Conservation (phyloP, 2,888 invertebrate genomes). For the Sarcophaga subvicina region DNA sequence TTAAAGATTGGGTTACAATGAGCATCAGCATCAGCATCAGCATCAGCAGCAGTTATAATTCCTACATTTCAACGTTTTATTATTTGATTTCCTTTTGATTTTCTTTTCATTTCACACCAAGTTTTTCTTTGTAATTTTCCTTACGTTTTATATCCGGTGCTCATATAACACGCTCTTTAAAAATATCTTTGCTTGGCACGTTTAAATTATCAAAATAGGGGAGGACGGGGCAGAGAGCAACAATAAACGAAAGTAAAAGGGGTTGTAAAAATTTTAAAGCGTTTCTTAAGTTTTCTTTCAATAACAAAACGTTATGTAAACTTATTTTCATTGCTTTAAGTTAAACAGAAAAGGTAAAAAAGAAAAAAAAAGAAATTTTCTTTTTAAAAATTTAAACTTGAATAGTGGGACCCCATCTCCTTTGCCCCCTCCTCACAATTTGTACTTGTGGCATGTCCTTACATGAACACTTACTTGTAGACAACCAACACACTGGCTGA, state of each 20-base stretch:
- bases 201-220: conserved; percentile 40
- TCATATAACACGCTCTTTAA: conserved; percentile 57
- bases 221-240: background rate
- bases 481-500: background rate
- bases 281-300: conserved; percentile 25
- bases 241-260: conserved; percentile 55
- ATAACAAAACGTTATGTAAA: no score
- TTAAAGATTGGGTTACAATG: conserved; percentile 57
- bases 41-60: conserved; percentile 37
- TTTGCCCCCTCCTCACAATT: background rate
- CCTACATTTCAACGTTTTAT: conserved; percentile 33
- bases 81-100: conserved; percentile 16
- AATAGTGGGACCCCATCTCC: no score
- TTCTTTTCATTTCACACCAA: conserved; percentile 13
- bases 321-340: no score
- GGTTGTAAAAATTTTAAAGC: conserved; percentile 41
- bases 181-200: conserved; percentile 27
- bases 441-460: conserved; percentile 34
- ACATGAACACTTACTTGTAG: background rate
- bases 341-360: no score
- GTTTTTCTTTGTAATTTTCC: background rate
- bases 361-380: no score
- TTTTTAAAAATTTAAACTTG: no score
- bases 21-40: background rate
- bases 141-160: conserved; percentile 44